Evolutionary conservation across 2,113 vertebrate species (phyloP).

Genomic region (Petrocephalus zakoni): DNA sequence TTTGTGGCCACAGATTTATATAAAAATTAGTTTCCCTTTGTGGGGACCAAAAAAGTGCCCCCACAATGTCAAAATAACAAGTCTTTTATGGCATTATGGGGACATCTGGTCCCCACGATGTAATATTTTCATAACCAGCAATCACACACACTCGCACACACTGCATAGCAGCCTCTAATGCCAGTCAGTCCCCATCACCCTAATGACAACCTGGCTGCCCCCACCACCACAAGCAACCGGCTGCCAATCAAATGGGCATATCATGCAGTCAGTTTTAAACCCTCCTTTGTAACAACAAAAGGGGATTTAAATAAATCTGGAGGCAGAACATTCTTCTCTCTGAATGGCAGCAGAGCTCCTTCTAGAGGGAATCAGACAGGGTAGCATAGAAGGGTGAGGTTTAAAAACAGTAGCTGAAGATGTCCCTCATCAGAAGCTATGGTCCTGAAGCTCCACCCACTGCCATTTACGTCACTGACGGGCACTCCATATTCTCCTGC

Average conservation of each 20-base stretch:
- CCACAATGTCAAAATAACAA: background rate
- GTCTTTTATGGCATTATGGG: background rate
- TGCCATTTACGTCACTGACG: background rate
- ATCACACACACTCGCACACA: background rate
- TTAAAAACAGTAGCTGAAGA: background rate
- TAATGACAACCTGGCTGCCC: background rate
- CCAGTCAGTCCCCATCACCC: background rate
- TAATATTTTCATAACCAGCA: background rate
- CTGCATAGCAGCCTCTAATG: background rate
- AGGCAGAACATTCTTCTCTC: constrained; percentile 9
- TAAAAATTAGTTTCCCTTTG: background rate
- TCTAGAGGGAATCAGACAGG: background rate
- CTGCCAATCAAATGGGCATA: background rate
- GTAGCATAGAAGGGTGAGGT: background rate
- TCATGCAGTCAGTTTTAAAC: background rate
- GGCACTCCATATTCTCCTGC: background rate
- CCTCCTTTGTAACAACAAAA: constrained; percentile 2
- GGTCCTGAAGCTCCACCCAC: background rate
- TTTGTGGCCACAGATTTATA: background rate
- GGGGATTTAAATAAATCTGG: background rate
- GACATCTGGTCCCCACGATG: background rate
- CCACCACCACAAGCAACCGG: background rate
- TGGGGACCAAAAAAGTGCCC: background rate
- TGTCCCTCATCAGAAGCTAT: background rate
- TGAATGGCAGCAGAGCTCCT: background rate